phyloP scores from a whole-genome alignment of 2,888 invertebrate genomes.

The Leistus spinibarbis region DNA sequence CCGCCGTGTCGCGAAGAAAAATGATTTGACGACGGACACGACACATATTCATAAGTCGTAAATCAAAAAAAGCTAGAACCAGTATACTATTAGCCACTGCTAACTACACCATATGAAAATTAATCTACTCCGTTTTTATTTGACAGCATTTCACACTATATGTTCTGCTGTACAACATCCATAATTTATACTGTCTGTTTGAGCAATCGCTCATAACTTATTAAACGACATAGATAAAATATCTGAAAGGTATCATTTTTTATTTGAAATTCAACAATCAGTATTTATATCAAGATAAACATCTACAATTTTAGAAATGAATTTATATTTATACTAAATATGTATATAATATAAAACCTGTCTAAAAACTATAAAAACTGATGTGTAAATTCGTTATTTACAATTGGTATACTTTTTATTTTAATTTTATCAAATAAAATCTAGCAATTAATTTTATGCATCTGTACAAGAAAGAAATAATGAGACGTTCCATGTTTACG shows the following conservation, averaged over 20 bases:
- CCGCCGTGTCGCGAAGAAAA: not conserved
- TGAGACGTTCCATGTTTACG: too few species aligned
- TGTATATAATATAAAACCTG: too few species aligned
- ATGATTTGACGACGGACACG: not conserved
- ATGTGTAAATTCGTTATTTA: too few species aligned
- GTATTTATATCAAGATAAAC: too few species aligned
- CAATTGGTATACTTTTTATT: too few species aligned
- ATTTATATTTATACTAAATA: too few species aligned
- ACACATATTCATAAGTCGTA: conserved; percentile 18
- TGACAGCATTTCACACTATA: conserved; percentile 20
- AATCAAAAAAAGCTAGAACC: conserved; percentile 25
- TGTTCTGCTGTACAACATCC: not conserved
- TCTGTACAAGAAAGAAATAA: too few species aligned
- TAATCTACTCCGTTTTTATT: conserved; percentile 25
- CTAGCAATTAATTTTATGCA: too few species aligned
- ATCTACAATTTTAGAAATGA: too few species aligned
- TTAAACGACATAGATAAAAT: not conserved
- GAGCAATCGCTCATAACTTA: not conserved
- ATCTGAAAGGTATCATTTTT: not conserved
- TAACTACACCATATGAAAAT: not conserved
- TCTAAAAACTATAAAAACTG: too few species aligned
- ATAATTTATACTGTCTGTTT: not conserved
- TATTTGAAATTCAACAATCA: conserved; percentile 14
- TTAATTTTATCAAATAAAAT: too few species aligned
- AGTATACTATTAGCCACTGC: not conserved